A percentile compares a stretch with the other conserved stretches of the same genome.
Conservation (phyloP, 2,888 invertebrate species). For the Doris montereyensis region DNA sequence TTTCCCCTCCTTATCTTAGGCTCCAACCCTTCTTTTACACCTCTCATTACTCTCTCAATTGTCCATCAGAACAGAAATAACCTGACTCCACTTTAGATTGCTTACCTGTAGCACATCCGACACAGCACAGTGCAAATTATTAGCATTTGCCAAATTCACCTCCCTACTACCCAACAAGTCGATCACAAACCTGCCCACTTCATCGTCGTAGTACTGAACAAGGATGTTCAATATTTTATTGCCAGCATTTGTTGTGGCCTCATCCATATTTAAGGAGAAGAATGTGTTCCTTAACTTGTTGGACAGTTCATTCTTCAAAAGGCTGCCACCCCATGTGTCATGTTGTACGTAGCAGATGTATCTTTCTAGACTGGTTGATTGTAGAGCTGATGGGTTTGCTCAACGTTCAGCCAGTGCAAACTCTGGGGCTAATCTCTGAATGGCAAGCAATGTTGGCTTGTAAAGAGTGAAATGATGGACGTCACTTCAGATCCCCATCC, state of each 20-base stretch:
- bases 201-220: constrained; percentile 20
- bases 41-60: constrained; percentile 16
- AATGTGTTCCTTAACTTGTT: neutral
- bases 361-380: neutral
- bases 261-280: constrained; percentile 23
- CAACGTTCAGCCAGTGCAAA: neutral
- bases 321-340: neutral
- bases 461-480: neutral
- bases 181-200: neutral
- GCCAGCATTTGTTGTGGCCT: constrained; percentile 4
- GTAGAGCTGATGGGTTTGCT: neutral
- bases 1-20: neutral
- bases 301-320: neutral
- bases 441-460: neutral
- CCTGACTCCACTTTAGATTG: neutral
- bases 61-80: constrained; percentile 11
- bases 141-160: constrained; percentile 14
- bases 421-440: neutral
- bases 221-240: constrained; percentile 20
- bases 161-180: neutral
- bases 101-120: neutral
- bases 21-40: constrained; percentile 11
- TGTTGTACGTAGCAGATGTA: neutral
- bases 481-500: neutral
- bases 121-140: constrained; percentile 1